Evolutionary conservation across 2,888 invertebrate species (phyloP).

Genomic region (Pheosia gnoma): DNA sequence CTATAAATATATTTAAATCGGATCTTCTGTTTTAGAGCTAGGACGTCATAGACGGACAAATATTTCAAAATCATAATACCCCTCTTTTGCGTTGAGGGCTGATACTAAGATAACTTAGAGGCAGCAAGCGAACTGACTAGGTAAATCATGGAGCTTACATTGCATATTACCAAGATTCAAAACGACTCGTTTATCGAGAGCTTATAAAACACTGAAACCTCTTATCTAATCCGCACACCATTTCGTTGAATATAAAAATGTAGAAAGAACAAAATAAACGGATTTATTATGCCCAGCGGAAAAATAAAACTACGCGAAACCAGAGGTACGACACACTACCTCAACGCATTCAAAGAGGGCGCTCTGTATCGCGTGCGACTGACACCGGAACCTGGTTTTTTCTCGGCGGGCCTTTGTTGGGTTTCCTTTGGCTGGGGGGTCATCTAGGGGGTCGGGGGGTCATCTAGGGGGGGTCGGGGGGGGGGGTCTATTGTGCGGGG

Average conservation of each 20-base stretch:
- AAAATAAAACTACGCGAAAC: slow-evolving; percentile 37
- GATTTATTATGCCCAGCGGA: slow-evolving; percentile 36
- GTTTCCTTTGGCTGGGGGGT: slow-evolving; percentile 62
- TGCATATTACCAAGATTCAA: not conserved
- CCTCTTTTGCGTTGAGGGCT: no score
- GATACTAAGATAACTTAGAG: no score
- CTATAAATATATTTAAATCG: no score
- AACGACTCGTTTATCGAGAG: not conserved
- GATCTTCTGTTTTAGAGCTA: no score
- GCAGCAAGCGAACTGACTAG: not conserved
- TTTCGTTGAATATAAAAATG: slow-evolving; percentile 27
- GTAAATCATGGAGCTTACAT: not conserved
- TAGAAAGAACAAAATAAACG: slow-evolving; percentile 40
- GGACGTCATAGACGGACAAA: no score
- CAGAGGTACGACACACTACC: slow-evolving; percentile 39
- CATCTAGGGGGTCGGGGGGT: slow-evolving; percentile 38
- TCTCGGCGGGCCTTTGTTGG: slow-evolving; percentile 69
- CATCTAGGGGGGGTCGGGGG: slow-evolving; percentile 36
- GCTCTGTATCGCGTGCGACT: slow-evolving; percentile 58
- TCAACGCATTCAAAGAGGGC: slow-evolving; percentile 41
- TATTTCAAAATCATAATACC: no score
- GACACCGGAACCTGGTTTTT: slow-evolving; percentile 77
- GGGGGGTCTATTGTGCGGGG: slow-evolving; percentile 59
- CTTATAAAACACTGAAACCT: slow-evolving; percentile 3
- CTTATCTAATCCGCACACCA: slow-evolving; percentile 2